Evolutionary conservation across 2,888 invertebrate genomes (phyloP).

Genomic region (Plagiodera versicolora): DNA sequence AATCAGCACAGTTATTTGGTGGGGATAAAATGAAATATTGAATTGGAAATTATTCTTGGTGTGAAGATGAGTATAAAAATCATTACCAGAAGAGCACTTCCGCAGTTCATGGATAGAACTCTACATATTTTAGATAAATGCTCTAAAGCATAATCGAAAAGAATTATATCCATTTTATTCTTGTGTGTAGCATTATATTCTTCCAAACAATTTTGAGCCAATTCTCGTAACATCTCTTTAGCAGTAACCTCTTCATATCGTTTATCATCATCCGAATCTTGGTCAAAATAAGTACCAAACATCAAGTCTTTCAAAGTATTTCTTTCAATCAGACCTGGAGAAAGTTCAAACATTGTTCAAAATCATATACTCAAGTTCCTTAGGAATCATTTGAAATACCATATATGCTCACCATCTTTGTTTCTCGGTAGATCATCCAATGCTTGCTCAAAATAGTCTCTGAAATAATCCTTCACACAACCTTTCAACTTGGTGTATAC

Average conservation of each 20-base stretch:
- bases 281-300: constrained; percentile 86
- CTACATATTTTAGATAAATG: constrained; percentile 82
- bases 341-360: too few relatives aligned
- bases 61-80: neutral
- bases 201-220: constrained; percentile 66
- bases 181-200: constrained; percentile 83
- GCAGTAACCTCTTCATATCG: constrained; percentile 82
- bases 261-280: constrained; percentile 79
- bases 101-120: constrained; percentile 74
- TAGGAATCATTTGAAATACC: too few relatives aligned
- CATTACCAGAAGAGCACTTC: constrained; percentile 70
- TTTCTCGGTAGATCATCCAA: constrained; percentile 69
- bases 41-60: too few relatives aligned
- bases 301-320: constrained; percentile 70
- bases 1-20: neutral
- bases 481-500: constrained; percentile 70
- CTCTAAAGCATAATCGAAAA: constrained; percentile 82
- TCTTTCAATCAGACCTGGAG: constrained; percentile 57
- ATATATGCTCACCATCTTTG: constrained; percentile 53
- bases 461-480: constrained; percentile 70
- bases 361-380: too few relatives aligned
- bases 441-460: constrained; percentile 75
- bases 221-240: constrained; percentile 67
- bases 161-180: constrained; percentile 78
- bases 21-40: too few relatives aligned